phyloP scores from a whole-genome alignment of 2,888 invertebrate genomes.

The Limnephilus rhombicus region DNA sequence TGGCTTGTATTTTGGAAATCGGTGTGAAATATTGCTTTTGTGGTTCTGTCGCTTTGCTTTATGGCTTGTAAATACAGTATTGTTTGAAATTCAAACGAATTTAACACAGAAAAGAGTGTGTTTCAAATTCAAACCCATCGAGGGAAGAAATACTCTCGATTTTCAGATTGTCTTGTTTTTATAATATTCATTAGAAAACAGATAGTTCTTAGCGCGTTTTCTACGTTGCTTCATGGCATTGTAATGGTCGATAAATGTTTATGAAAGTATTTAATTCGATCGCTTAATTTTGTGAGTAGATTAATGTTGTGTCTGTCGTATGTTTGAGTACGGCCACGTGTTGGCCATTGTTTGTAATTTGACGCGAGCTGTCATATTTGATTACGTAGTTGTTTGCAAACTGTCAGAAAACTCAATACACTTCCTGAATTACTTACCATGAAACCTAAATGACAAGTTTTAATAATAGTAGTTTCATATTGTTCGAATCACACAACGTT shows the following conservation, averaged over 20 bases:
- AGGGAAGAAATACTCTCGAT: not conserved
- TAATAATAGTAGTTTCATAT: not conserved
- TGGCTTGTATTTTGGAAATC: constrained; percentile 43
- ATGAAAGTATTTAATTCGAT: constrained; percentile 2
- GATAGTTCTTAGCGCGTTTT: not conserved
- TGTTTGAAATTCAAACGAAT: not conserved
- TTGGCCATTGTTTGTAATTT: constrained; percentile 14
- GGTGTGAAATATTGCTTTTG: constrained; percentile 52
- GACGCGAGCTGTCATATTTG: constrained; percentile 43
- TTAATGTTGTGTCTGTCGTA: constrained; percentile 21
- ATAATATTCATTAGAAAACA: not conserved
- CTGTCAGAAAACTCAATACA: not conserved
- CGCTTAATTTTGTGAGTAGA: constrained; percentile 33
- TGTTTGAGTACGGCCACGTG: constrained; percentile 34
- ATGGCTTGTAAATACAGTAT: constrained; percentile 45
- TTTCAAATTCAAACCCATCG: constrained; percentile 2
- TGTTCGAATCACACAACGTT: not conserved
- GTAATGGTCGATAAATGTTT: constrained; percentile 7
- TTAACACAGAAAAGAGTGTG: not conserved
- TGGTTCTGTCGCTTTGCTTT: constrained; percentile 44
- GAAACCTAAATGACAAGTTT: not conserved
- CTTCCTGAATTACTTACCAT: not conserved
- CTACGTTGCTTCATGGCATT: constrained; percentile 3
- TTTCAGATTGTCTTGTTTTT: not conserved
- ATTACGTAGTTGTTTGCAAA: not conserved